A percentile compares a stretch with the other conserved stretches of the same genome.
phyloP scores from a whole-genome alignment of 2,888 invertebrate genomes.

The Gastrophysa polygoni region DNA sequence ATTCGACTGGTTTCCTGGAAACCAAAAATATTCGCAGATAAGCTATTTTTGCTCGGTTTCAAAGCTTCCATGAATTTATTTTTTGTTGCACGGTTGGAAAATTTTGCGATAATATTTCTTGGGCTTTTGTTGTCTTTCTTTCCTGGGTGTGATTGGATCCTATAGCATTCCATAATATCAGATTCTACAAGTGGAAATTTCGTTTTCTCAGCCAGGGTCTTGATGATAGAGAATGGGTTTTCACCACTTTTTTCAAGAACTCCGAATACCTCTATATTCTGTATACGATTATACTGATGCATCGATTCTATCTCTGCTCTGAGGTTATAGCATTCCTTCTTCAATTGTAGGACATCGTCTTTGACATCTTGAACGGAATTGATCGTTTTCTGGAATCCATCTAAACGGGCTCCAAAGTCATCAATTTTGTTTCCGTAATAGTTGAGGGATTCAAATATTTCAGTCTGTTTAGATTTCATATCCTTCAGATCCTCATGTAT shows the following conservation, averaged over 20 bases:
- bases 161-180: not conserved
- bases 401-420: not conserved
- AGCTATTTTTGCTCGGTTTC: not conserved
- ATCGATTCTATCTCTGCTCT: not conserved
- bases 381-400: not conserved
- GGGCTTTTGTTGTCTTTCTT: not conserved
- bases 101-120: not conserved
- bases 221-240: not conserved
- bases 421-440: not conserved
- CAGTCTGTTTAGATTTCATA: not conserved
- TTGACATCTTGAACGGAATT: not conserved
- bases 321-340: not conserved
- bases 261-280: not conserved
- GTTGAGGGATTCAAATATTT: not conserved
- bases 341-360: not conserved
- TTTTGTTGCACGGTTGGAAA: no score
- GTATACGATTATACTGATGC: not conserved
- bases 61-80: not conserved
- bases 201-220: no score
- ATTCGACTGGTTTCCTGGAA: not conserved
- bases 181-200: not conserved
- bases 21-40: not conserved
- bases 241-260: not conserved
- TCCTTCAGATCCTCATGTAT: not conserved
- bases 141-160: not conserved